Conservation (phyloP, 2,797 vertebrate genomes). For the Antrozous pallidus region DNA sequence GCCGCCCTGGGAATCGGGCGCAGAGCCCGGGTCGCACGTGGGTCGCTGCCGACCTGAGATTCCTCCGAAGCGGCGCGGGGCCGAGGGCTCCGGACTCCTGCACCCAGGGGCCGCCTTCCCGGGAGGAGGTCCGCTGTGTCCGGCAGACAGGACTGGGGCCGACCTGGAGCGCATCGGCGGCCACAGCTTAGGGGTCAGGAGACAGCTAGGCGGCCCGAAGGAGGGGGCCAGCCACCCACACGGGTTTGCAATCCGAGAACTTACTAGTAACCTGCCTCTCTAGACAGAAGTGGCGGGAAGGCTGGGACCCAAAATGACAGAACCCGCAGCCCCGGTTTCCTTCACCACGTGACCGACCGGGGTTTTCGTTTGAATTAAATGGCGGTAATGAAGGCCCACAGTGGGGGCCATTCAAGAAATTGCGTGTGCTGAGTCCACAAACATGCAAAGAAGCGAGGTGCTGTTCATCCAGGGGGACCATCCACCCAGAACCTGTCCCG, state of each 20-base stretch:
- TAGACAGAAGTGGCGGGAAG: background rate
- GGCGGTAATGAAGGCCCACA: background rate
- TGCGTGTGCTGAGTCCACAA: background rate
- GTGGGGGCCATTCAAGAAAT: background rate
- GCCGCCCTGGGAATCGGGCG: rapidly evolving
- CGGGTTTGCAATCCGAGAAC: background rate
- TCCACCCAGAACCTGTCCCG: background rate
- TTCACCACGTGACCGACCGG: background rate
- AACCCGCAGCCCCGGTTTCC: background rate
- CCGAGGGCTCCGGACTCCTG: background rate
- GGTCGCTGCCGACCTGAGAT: background rate
- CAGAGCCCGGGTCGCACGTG: background rate
- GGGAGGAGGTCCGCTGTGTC: background rate
- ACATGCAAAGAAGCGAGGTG: background rate
- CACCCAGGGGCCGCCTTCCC: rapidly evolving
- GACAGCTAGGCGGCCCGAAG: background rate
- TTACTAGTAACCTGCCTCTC: background rate
- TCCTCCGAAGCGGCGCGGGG: background rate
- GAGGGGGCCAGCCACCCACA: background rate
- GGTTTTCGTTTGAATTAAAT: background rate
- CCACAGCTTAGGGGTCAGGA: background rate
- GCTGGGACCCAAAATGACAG: background rate
- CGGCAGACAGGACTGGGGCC: background rate
- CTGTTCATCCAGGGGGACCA: no score
- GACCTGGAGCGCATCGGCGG: background rate